phyloP scores from a whole-genome alignment of 2,797 vertebrate species.

The Tragelaphus oryx region DNA sequence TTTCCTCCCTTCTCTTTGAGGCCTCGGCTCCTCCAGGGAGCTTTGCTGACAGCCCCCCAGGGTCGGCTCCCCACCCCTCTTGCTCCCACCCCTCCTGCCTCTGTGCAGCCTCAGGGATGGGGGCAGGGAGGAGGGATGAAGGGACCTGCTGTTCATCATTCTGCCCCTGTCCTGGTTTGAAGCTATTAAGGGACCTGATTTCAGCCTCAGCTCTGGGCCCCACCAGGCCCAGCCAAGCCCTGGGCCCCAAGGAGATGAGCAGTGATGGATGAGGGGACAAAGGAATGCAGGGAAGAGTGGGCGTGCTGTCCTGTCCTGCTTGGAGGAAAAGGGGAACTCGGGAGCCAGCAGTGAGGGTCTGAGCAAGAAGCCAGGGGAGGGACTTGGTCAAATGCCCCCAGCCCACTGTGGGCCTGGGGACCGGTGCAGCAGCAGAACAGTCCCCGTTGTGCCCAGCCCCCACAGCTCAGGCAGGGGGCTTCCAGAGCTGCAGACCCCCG shows the following conservation, averaged over 20 bases:
- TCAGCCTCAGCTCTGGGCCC: neutral
- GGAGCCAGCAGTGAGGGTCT: neutral
- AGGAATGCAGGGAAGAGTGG: accelerated
- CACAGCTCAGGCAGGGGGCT: neutral
- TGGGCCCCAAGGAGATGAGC: accelerated
- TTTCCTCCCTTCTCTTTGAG: no score
- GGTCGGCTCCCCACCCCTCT: accelerated
- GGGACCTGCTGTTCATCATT: no score
- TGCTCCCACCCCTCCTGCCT: neutral
- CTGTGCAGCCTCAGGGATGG: accelerated
- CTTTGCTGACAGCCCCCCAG: accelerated
- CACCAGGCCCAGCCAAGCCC: accelerated
- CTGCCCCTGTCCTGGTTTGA: neutral
- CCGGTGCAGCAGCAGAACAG: accelerated
- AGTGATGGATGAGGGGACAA: accelerated
- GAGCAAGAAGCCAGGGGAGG: neutral
- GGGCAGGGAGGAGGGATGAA: accelerated
- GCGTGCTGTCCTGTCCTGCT: accelerated
- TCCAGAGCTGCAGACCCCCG: neutral
- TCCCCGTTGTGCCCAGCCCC: accelerated
- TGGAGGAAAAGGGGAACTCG: accelerated
- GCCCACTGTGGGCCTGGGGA: accelerated
- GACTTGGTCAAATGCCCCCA: neutral
- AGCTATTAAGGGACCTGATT: neutral
- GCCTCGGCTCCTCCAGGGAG: neutral